Evolutionary conservation across 2,113 vertebrate genomes (phyloP).

Genomic region (Ciconia boyciana): DNA sequence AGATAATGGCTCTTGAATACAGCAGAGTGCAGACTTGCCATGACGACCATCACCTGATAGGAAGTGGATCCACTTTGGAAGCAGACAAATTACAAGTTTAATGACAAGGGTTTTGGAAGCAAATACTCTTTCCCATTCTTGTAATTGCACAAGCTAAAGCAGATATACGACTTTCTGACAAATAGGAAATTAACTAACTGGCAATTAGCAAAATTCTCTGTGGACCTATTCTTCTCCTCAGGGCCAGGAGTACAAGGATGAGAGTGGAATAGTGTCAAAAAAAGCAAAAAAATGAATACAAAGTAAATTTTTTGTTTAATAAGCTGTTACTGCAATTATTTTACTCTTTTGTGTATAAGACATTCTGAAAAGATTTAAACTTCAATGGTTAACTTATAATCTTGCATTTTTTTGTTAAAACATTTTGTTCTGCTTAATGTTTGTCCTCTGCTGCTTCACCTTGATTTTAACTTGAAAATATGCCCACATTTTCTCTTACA

Average conservation of each 20-base stretch:
- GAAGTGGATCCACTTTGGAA: background rate
- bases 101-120: background rate
- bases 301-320: background rate
- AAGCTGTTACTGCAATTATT: background rate
- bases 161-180: background rate
- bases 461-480: constrained; percentile 2
- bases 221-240: background rate
- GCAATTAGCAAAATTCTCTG: background rate
- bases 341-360: background rate
- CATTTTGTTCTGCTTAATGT: background rate
- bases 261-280: background rate
- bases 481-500: background rate
- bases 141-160: background rate
- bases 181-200: background rate
- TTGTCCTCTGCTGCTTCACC: constrained; percentile 1
- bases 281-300: rapidly evolving
- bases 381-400: background rate
- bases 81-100: background rate
- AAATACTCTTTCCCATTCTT: background rate
- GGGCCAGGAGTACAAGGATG: background rate
- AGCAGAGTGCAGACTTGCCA: background rate
- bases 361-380: background rate
- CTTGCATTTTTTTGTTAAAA: background rate
- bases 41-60: background rate
- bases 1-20: background rate